These are phyloP conservation scores for Salarias fasciatus DNA, from an alignment of 2,797 vertebrate genomes.

Conservation along the genomic window DNA sequence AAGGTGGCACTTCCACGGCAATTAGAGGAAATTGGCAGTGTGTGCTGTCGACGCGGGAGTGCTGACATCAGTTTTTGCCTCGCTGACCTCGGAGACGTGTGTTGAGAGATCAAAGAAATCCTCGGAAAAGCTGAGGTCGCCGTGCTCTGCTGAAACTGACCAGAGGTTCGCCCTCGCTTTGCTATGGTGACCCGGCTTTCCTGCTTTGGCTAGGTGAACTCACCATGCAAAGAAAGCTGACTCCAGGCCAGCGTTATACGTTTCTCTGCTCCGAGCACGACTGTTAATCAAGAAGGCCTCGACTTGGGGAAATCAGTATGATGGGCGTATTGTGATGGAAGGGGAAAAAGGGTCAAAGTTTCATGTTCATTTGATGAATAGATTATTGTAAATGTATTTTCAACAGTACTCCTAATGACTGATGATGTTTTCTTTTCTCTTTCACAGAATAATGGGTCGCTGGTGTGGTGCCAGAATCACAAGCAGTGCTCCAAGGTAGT, in stretches of 20 bases:
- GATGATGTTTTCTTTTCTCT: conserved; percentile 52
- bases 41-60: conserved; percentile 59
- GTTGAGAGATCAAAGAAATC: conserved; percentile 72
- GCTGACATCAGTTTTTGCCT: conserved; percentile 75
- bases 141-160: conserved; percentile 67
- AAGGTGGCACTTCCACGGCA: conserved; percentile 72
- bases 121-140: conserved; percentile 64
- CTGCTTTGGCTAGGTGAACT: conserved; percentile 59
- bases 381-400: conserved; percentile 43
- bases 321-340: conserved; percentile 5
- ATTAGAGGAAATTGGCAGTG: conserved; percentile 72
- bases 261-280: conserved; percentile 27
- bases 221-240: conserved; percentile 23
- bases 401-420: conserved; percentile 45
- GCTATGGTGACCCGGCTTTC: conserved; percentile 55
- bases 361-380: conserved; percentile 24
- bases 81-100: conserved; percentile 64
- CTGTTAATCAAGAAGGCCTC: conserved; percentile 25
- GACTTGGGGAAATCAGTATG: conserved; percentile 4
- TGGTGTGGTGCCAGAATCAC: conserved; percentile 98
- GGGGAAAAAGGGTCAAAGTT: conserved; percentile 20
- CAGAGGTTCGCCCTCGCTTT: conserved; percentile 58
- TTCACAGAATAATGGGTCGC: conserved; percentile 93
- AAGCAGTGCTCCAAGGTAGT: conserved; percentile 98
- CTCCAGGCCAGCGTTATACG: conserved; percentile 27